These are phyloP conservation scores for Gavia stellata DNA, from an alignment of 2,113 vertebrate species.

Conservation along the genomic window DNA sequence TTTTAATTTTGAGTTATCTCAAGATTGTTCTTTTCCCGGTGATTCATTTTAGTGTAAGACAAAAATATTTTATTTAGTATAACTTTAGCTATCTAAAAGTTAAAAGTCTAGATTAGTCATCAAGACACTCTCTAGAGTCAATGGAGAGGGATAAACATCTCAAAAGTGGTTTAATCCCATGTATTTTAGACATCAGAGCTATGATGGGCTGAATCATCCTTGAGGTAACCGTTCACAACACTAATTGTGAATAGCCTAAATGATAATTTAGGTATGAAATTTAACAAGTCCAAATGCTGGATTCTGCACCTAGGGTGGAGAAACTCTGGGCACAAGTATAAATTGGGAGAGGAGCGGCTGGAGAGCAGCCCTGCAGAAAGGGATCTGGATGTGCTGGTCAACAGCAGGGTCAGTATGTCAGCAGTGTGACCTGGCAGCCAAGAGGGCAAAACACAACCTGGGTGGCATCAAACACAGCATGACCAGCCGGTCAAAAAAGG, in stretches of 20 bases:
- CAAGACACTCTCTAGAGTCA: not conserved
- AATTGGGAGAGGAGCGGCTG: not conserved
- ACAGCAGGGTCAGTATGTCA: too few species aligned
- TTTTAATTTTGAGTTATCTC: not conserved
- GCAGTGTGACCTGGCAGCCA: not conserved
- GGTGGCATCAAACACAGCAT: not conserved
- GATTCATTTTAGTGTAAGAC: not conserved
- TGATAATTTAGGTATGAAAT: not conserved
- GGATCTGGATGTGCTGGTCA: too few species aligned
- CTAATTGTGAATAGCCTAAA: not conserved
- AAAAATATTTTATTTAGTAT: not conserved
- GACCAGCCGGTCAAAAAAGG: not conserved
- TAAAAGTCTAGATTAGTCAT: not conserved
- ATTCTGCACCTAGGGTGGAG: not conserved
- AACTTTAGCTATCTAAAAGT: not conserved
- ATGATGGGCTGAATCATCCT: not conserved
- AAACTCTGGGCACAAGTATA: not conserved
- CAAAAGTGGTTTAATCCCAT: not conserved
- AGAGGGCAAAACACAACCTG: not conserved
- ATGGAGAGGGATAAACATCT: not conserved
- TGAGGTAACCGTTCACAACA: not conserved
- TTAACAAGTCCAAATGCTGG: not conserved
- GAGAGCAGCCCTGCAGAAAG: not conserved
- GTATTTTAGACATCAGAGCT: not conserved
- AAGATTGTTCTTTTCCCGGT: not conserved